These are phyloP conservation scores for Clupea harengus DNA, from an alignment of 2,113 vertebrate genomes.

Conservation along the genomic window DNA sequence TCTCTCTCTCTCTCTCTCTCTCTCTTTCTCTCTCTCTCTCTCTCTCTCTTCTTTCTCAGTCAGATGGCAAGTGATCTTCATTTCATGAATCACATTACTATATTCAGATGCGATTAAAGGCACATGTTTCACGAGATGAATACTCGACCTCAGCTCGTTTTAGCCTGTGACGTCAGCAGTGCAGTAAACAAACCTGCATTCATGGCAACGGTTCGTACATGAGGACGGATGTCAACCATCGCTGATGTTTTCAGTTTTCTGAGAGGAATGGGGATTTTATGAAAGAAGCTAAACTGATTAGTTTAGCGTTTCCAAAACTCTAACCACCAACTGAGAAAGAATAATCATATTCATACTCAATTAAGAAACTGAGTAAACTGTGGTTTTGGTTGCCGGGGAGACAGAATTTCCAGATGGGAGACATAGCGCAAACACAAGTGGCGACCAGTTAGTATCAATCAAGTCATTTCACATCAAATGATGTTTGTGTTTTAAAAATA, in stretches of 20 bases:
- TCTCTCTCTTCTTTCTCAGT: background rate
- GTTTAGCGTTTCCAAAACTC: background rate
- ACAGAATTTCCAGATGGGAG: background rate
- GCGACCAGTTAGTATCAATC: background rate
- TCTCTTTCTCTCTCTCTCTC: background rate
- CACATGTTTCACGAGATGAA: conserved; percentile 21
- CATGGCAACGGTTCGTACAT: background rate
- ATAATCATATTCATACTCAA: background rate
- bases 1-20: background rate
- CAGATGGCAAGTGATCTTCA: conserved; percentile 9
- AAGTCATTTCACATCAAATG: background rate
- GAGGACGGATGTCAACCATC: background rate
- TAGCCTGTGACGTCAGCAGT: conserved; percentile 10
- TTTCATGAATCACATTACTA: conserved; percentile 30
- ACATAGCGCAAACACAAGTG: background rate
- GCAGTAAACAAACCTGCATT: conserved; percentile 25
- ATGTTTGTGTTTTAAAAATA: background rate
- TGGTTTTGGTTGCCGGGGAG: background rate
- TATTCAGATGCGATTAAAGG: conserved; percentile 33
- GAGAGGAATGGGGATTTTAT: background rate
- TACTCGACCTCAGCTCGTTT: background rate
- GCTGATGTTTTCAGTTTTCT: background rate
- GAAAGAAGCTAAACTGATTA: background rate
- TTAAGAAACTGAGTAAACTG: background rate
- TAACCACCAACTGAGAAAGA: background rate